These are phyloP conservation scores for Ondatra zibethicus DNA, from an alignment of 2,113 vertebrate genomes.

Conservation along the genomic window DNA sequence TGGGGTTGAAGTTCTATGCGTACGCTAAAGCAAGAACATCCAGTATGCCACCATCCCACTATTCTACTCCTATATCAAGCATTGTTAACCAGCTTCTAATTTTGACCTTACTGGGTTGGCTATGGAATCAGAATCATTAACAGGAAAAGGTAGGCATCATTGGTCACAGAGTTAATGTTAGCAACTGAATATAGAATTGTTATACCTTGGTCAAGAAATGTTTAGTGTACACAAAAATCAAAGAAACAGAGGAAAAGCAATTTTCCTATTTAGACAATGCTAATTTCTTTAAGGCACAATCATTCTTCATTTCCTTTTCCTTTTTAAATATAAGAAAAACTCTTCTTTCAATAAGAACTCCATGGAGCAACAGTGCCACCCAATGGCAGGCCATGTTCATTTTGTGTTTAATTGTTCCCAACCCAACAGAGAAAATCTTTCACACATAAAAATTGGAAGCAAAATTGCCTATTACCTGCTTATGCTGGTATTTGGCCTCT, in stretches of 20 bases:
- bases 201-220: constrained; percentile 30
- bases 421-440: not conserved
- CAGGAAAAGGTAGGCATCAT: not conserved
- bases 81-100: not conserved
- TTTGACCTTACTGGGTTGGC: not conserved
- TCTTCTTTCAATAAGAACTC: constrained; percentile 8
- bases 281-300: constrained; percentile 72
- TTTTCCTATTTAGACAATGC: constrained; percentile 61
- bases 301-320: constrained; percentile 44
- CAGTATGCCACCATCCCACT: not conserved
- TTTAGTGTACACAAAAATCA: constrained; percentile 18
- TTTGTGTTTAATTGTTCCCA: constrained; percentile 35
- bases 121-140: constrained; percentile 20
- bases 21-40: not conserved
- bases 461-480: constrained; percentile 35
- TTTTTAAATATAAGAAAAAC: constrained; percentile 59
- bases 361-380: constrained; percentile 88
- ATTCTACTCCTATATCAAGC: not conserved
- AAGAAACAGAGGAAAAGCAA: constrained; percentile 54
- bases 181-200: constrained; percentile 27
- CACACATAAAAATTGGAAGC: constrained; percentile 27
- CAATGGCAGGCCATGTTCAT: constrained; percentile 69
- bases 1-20: not conserved
- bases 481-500: not conserved
- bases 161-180: not conserved